These are phyloP conservation scores for Reticulitermes speratus DNA, from an alignment of 1,140 invertebrate genomes.

Conservation along the genomic window DNA sequence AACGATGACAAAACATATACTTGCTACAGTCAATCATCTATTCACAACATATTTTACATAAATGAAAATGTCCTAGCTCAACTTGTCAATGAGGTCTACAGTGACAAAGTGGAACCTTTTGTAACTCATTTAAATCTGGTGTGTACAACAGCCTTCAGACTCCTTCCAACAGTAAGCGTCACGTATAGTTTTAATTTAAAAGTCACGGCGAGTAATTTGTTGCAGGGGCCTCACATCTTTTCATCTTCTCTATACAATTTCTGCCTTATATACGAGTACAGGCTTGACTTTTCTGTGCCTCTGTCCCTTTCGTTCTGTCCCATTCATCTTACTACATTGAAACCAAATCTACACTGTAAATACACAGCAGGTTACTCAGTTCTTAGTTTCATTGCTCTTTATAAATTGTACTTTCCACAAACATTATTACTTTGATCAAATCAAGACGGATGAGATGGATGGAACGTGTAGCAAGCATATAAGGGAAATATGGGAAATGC, in stretches of 20 bases:
- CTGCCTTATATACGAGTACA: neutral
- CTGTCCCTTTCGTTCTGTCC: neutral
- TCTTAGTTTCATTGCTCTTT: no score
- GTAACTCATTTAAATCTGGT: neutral
- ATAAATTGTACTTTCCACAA: no score
- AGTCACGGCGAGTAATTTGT: slow-evolving; percentile 15
- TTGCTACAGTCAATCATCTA: slow-evolving; percentile 1
- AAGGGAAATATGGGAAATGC: no score
- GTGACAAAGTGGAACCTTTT: neutral
- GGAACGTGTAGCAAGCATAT: no score
- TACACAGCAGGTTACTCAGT: no score
- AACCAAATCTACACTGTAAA: neutral
- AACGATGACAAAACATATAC: neutral
- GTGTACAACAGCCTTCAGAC: neutral
- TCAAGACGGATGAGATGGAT: no score
- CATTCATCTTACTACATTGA: neutral
- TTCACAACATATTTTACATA: neutral
- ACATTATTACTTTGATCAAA: no score
- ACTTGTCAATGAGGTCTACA: neutral
- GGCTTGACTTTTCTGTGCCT: neutral
- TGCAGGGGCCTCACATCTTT: neutral
- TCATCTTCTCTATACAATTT: neutral
- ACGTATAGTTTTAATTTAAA: slow-evolving; percentile 13
- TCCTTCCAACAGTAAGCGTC: neutral
- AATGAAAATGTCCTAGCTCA: neutral